Evolutionary conservation across 2,113 vertebrate species (phyloP).

Genomic region (Coturnix japonica): DNA sequence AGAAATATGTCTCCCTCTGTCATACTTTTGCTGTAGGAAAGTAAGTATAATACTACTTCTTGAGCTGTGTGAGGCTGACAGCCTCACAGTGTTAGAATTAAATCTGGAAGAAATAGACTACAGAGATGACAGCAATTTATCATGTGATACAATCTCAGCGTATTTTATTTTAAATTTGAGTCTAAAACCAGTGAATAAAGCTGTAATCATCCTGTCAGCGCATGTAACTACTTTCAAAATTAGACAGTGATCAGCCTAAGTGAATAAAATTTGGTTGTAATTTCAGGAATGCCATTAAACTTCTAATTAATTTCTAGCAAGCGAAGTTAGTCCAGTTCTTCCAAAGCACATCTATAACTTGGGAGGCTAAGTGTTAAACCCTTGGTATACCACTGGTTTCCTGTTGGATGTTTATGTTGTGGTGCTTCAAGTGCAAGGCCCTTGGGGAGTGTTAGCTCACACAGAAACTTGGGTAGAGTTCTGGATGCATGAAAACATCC

Average conservation of each 20-base stretch:
- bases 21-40: background rate
- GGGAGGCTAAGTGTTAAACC: background rate
- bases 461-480: background rate
- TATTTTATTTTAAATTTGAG: conserved; percentile 63
- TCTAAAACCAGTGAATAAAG: conserved; percentile 62
- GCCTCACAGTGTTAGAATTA: conserved; percentile 27
- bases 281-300: conserved; percentile 40
- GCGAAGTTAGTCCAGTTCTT: background rate
- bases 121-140: conserved; percentile 50
- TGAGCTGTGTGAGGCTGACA: conserved; percentile 16
- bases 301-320: background rate
- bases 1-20: background rate
- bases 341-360: background rate
- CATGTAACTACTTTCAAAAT: conserved; percentile 60
- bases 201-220: conserved; percentile 66
- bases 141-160: conserved; percentile 57
- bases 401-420: background rate
- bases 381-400: background rate
- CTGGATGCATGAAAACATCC: background rate
- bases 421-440: background rate
- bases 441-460: background rate
- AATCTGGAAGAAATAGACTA: conserved; percentile 33
- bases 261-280: conserved; percentile 35
- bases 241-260: conserved; percentile 53
- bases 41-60: background rate